Percentiles rank a stretch among this genome's conserved stretches.
Conservation (phyloP, 2,888 invertebrate species). For the Drosophila kambysellisi region DNA sequence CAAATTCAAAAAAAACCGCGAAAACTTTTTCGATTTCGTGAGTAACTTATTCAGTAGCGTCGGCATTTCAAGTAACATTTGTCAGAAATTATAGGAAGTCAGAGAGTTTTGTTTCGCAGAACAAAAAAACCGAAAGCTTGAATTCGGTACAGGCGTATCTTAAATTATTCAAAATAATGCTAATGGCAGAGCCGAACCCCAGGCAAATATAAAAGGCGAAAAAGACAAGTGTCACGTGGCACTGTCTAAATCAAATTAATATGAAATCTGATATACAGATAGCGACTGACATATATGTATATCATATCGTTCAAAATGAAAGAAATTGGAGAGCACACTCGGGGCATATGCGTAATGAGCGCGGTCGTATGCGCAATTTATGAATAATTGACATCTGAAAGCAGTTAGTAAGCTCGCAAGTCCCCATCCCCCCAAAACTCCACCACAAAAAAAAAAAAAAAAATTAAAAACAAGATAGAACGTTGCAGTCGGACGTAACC, state of each 20-base stretch:
- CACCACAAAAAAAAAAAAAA: background rate
- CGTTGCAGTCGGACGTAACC: too few species aligned
- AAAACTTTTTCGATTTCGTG: conserved; percentile 71
- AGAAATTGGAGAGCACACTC: conserved; percentile 40
- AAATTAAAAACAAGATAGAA: too few species aligned
- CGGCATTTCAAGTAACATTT: conserved; percentile 47
- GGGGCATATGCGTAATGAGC: conserved; percentile 72
- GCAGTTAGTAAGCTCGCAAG: conserved; percentile 19
- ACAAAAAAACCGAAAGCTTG: conserved; percentile 27
- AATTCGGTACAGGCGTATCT: conserved; percentile 14
- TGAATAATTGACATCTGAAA: conserved; percentile 76
- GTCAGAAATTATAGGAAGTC: conserved; percentile 58
- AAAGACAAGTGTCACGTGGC: conserved; percentile 42
- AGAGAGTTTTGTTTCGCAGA: conserved; percentile 25
- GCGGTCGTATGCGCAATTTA: conserved; percentile 64
- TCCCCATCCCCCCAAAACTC: too few species aligned
- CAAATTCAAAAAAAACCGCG: conserved; percentile 23
- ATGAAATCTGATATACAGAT: conserved; percentile 22
- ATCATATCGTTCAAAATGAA: conserved; percentile 23
- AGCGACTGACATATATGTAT: conserved; percentile 5
- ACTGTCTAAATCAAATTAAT: conserved; percentile 70
- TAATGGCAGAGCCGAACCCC: conserved; percentile 41
- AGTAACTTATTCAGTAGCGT: conserved; percentile 54
- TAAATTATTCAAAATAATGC: conserved; percentile 68
- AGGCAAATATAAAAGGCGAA: conserved; percentile 23